Evolutionary conservation across 2,113 vertebrate genomes (phyloP).

Genomic region (Myotis davidii): DNA sequence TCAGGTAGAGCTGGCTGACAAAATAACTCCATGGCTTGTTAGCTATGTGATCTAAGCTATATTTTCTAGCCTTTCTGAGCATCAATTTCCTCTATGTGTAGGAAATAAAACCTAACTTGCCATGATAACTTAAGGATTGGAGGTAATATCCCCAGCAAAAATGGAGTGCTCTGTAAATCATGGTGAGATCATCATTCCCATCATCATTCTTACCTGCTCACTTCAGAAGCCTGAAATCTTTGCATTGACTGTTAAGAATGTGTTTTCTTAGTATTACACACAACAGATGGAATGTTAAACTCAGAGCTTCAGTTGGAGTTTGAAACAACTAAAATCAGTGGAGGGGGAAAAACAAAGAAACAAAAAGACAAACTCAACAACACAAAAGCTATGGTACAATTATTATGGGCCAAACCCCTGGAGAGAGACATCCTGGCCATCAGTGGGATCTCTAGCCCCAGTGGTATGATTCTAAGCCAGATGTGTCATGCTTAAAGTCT

Average conservation of each 20-base stretch:
- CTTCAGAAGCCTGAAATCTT: background rate
- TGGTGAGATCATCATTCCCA: background rate
- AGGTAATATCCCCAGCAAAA: background rate
- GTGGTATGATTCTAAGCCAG: background rate
- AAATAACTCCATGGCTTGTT: background rate
- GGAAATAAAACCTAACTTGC: background rate
- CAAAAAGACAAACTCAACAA: background rate
- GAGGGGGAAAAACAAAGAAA: background rate
- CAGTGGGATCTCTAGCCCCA: background rate
- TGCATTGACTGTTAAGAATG: background rate
- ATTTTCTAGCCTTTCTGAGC: background rate
- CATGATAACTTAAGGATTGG: background rate
- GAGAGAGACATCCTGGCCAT: fast-evolving
- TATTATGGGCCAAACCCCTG: background rate
- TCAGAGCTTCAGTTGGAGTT: background rate
- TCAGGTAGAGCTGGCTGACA: background rate
- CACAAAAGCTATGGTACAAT: background rate
- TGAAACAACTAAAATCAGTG: background rate
- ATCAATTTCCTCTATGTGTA: background rate
- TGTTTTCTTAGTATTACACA: background rate
- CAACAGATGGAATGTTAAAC: background rate
- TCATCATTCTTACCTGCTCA: background rate
- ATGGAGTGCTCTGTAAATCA: background rate
- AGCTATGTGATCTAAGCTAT: background rate
- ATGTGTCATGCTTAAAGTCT: background rate